Conservation (phyloP, 2,888 invertebrate species). For the Epistrophella euchroma region DNA sequence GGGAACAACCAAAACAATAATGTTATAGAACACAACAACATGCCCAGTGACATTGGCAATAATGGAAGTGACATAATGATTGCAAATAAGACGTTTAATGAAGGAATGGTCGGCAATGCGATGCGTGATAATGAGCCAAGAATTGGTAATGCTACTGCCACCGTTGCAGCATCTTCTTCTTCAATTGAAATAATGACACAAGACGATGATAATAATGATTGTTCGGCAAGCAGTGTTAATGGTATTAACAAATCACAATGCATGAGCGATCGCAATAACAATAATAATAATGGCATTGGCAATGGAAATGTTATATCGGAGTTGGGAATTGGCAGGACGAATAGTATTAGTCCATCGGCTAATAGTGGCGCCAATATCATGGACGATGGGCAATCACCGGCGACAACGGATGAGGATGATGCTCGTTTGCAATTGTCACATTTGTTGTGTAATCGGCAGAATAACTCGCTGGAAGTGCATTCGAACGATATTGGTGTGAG, state of each 20-base stretch:
- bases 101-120: constrained; percentile 31
- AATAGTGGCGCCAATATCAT: constrained; percentile 69
- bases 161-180: neutral
- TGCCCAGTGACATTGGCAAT: constrained; percentile 69
- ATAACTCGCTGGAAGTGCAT: constrained; percentile 61
- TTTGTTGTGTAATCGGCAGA: constrained; percentile 69
- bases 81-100: constrained; percentile 66
- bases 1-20: constrained; percentile 24
- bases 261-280: constrained; percentile 72
- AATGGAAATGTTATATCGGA: constrained; percentile 46
- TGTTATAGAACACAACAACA: constrained; percentile 55
- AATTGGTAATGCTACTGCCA: constrained; percentile 1
- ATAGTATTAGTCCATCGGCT: constrained; percentile 39
- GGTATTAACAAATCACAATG: constrained; percentile 68
- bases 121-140: constrained; percentile 46
- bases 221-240: constrained; percentile 50
- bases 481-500: constrained; percentile 70
- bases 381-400: constrained; percentile 57
- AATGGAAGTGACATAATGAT: constrained; percentile 71
- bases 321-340: constrained; percentile 44
- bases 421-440: constrained; percentile 76
- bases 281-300: constrained; percentile 38
- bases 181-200: constrained; percentile 54
- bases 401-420: constrained; percentile 60
- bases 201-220: constrained; percentile 67